Percentiles rank a stretch among this genome's conserved stretches.
phyloP scores from a whole-genome alignment of 2,888 invertebrate genomes.

The Nymphalis c-album region DNA sequence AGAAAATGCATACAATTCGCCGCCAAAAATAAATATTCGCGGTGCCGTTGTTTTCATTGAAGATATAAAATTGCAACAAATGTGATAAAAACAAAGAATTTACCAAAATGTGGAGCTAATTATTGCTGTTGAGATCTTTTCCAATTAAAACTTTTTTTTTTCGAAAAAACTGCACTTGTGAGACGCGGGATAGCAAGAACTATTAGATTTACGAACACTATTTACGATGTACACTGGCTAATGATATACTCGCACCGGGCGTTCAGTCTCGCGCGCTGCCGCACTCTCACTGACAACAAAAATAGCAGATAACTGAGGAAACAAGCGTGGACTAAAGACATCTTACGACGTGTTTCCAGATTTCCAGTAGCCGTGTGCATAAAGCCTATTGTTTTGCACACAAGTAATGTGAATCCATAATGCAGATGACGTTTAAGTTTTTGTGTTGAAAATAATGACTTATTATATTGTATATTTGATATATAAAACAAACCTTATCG shows the following conservation, averaged over 20 bases:
- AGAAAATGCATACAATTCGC: constrained; percentile 25
- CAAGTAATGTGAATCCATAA: constrained; percentile 1
- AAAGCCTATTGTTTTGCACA: constrained; percentile 25
- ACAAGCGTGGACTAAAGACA: constrained; percentile 46
- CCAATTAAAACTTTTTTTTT: neutral
- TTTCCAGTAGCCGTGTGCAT: constrained; percentile 16
- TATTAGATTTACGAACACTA: constrained; percentile 14
- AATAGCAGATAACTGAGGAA: constrained; percentile 63
- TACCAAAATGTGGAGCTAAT: constrained; percentile 18
- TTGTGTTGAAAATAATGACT: neutral
- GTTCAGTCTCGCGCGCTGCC: constrained; percentile 54
- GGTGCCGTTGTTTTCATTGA: constrained; percentile 37
- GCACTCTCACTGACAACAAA: constrained; percentile 56
- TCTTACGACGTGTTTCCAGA: constrained; percentile 25
- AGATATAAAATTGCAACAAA: constrained; percentile 14
- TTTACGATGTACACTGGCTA: constrained; percentile 22
- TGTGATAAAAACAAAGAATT: constrained; percentile 21
- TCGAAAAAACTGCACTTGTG: constrained; percentile 2
- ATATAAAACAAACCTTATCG: too few species aligned
- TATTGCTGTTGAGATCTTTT: neutral
- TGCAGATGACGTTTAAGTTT: constrained; percentile 3
- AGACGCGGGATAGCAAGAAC: constrained; percentile 2
- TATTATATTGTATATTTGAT: neutral
- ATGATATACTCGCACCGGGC: constrained; percentile 37
- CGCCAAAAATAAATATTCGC: constrained; percentile 63